phyloP scores from a whole-genome alignment of 2,888 invertebrate species.

The Salpingus planirostris region DNA sequence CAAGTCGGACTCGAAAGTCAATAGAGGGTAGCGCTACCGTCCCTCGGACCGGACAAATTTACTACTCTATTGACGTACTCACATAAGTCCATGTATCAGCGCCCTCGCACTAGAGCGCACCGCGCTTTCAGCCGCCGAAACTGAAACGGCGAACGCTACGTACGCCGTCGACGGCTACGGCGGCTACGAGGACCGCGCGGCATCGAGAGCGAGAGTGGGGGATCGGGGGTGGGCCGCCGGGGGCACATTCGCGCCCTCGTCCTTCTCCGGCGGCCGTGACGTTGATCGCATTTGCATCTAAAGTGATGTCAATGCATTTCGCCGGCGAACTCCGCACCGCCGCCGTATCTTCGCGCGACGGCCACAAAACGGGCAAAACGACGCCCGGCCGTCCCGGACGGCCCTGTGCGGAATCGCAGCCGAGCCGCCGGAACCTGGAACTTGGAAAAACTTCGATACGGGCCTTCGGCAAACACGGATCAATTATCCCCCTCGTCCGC shows the following conservation, averaged over 20 bases:
- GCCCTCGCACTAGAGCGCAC: constrained; percentile 18
- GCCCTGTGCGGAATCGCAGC: too few species aligned
- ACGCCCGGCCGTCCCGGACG: too few species aligned
- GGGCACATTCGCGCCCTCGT: constrained; percentile 5
- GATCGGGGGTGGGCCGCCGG: constrained; percentile 12
- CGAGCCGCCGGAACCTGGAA: too few species aligned
- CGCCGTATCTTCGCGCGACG: constrained; percentile 8
- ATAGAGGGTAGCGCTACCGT: too few species aligned
- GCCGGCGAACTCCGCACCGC: too few species aligned
- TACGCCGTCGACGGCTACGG: too few species aligned
- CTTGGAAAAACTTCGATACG: too few species aligned
- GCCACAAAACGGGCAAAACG: not conserved
- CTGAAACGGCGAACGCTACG: constrained; percentile 19
- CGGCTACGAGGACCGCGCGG: constrained; percentile 17
- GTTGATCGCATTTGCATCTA: constrained; percentile 20
- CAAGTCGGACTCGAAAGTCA: too few species aligned
- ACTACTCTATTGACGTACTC: constrained; percentile 22
- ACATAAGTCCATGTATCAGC: constrained; percentile 25
- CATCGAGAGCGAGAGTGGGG: constrained; percentile 16
- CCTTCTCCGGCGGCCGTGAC: constrained; percentile 19
- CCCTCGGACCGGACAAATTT: too few species aligned
- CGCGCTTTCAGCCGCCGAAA: constrained; percentile 20
- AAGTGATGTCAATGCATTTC: constrained; percentile 18
- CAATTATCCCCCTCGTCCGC: too few species aligned
- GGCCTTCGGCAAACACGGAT: too few species aligned